Conservation (phyloP, 1,140 invertebrate species). For the Drosophila bifasciata region DNA sequence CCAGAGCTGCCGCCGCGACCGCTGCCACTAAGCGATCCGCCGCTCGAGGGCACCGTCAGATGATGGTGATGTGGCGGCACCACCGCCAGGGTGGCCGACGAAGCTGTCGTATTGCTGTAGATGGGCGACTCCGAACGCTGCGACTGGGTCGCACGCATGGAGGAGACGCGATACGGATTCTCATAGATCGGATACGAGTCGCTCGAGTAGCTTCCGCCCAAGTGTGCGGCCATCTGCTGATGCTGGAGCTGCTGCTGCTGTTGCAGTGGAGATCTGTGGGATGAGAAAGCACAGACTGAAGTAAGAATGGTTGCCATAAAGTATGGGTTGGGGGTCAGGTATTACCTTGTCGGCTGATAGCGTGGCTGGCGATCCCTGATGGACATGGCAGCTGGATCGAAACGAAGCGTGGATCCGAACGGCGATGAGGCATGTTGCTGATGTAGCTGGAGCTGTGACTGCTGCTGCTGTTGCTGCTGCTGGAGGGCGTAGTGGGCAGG, state of each 20-base stretch:
- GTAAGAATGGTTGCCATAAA: neutral
- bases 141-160: constrained; percentile 71
- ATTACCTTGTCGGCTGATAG: constrained; percentile 59
- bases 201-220: constrained; percentile 70
- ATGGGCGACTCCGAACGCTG: constrained; percentile 83
- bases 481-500: constrained; percentile 62
- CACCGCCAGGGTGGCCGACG: constrained; percentile 51
- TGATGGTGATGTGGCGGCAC: constrained; percentile 47
- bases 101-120: constrained; percentile 79
- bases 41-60: constrained; percentile 39
- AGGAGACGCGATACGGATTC: constrained; percentile 77
- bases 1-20: constrained; percentile 57
- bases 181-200: constrained; percentile 83
- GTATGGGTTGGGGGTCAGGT: neutral
- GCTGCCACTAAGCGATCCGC: constrained; percentile 49
- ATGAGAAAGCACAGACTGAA: neutral
- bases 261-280: constrained; percentile 51
- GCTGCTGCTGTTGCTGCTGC: constrained; percentile 56
- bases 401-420: constrained; percentile 53
- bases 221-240: constrained; percentile 45
- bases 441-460: constrained; percentile 24
- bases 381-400: constrained; percentile 44
- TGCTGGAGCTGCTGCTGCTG: constrained; percentile 53
- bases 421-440: constrained; percentile 49
- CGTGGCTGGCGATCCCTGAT: constrained; percentile 54